Conservation (phyloP, 2,113 vertebrate species). For the Tringa solitaria region DNA sequence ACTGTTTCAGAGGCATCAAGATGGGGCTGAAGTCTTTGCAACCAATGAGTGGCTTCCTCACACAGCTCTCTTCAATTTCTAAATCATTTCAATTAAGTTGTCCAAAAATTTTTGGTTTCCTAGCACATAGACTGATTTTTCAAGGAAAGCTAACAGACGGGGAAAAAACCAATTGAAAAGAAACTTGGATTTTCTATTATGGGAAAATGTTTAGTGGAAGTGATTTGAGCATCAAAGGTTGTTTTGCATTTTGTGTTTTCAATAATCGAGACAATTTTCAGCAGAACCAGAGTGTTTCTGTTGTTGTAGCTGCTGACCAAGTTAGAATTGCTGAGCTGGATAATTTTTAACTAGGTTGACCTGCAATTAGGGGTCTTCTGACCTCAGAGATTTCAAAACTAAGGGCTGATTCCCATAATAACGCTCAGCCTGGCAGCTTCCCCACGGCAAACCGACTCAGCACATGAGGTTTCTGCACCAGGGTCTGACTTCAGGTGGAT, state of each 20-base stretch:
- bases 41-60: accelerated
- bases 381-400: neutral
- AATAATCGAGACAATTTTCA: neutral
- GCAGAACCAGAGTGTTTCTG: neutral
- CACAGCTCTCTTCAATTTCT: neutral
- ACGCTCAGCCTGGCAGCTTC: neutral
- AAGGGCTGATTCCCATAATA: neutral
- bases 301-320: neutral
- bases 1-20: neutral
- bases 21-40: neutral
- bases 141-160: neutral
- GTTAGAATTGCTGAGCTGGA: neutral
- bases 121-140: neutral
- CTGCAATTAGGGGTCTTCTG: neutral
- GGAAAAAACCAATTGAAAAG: neutral
- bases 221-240: neutral
- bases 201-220: neutral
- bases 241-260: neutral
- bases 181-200: neutral
- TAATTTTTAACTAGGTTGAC: neutral
- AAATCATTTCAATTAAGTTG: neutral
- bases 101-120: neutral
- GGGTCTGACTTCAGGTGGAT: neutral
- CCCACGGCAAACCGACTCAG: neutral
- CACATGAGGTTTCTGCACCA: neutral